Evolutionary conservation across 1,140 invertebrate genomes (phyloP).

Genomic region (Penaeus chinensis): DNA sequence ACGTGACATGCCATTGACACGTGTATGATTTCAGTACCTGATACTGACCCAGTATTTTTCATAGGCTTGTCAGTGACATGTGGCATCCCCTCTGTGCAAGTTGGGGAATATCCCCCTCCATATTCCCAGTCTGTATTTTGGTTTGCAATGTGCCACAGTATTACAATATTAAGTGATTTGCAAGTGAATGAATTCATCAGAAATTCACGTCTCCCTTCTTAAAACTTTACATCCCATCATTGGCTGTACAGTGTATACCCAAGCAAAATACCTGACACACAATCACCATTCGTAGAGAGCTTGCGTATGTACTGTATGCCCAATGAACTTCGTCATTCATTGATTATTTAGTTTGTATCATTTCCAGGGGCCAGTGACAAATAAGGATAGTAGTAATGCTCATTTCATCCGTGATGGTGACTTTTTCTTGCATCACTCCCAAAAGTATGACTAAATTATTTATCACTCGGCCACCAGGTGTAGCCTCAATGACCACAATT

Average conservation of each 20-base stretch:
- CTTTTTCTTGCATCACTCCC: not conserved
- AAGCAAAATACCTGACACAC: conserved; percentile 44
- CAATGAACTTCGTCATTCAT: conserved; percentile 33
- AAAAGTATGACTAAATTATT: conserved; percentile 17
- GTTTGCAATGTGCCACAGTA: conserved; percentile 57
- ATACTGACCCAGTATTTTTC: no score
- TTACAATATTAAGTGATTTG: conserved; percentile 41
- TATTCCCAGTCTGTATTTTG: conserved; percentile 16
- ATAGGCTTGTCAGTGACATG: no score
- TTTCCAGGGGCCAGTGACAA: conserved; percentile 25
- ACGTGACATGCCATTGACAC: no score
- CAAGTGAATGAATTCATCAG: conserved; percentile 42
- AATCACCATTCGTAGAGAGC: conserved; percentile 26
- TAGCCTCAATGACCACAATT: conserved; percentile 45
- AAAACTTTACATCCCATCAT: not conserved
- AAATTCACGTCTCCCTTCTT: conserved; percentile 28
- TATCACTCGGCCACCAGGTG: conserved; percentile 20
- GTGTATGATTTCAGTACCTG: no score
- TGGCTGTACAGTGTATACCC: conserved; percentile 10
- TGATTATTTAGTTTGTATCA: conserved; percentile 32
- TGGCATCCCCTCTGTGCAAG: not conserved
- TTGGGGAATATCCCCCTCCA: conserved; percentile 4
- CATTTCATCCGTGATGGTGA: not conserved
- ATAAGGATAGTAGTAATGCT: conserved; percentile 10
- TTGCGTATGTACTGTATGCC: not conserved